Conservation (phyloP, 2,888 invertebrate species). For the Apeira syringaria region DNA sequence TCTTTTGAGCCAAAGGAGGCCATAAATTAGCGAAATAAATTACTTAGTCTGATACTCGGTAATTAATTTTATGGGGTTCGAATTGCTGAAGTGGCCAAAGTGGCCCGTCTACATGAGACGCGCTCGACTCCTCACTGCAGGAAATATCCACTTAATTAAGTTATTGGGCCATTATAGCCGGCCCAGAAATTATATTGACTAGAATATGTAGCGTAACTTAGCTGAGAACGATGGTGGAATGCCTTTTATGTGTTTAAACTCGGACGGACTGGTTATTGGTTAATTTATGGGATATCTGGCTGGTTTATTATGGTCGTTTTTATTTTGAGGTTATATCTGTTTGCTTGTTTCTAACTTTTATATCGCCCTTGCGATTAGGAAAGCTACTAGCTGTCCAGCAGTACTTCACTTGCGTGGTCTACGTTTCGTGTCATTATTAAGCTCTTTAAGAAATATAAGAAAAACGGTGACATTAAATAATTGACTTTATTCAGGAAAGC, state of each 20-base stretch:
- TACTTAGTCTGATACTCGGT: conserved; percentile 32
- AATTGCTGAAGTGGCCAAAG: conserved; percentile 17
- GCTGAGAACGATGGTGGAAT: conserved; percentile 7
- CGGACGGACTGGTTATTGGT: conserved; percentile 6
- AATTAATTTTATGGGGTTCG: conserved; percentile 41
- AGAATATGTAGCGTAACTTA: conserved; percentile 29
- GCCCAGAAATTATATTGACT: conserved; percentile 32
- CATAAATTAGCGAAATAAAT: conserved; percentile 37
- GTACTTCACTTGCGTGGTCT: no score
- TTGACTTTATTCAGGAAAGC: no score
- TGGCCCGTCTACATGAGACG: conserved; percentile 33
- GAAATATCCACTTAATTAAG: conserved; percentile 61
- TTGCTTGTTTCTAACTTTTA: no score
- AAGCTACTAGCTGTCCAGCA: no score
- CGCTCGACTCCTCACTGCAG: conserved; percentile 27
- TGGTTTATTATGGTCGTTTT: conserved; percentile 2
- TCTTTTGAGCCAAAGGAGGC: conserved; percentile 25
- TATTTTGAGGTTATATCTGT: neutral
- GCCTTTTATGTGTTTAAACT: conserved; percentile 10
- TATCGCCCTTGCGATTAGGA: no score
- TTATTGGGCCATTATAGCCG: conserved; percentile 54
- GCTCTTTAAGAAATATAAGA: no score
- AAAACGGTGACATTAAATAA: no score
- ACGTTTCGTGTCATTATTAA: no score
- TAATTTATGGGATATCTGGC: conserved; percentile 10